These are phyloP conservation scores for Mesoligia furuncula DNA, from an alignment of 2,888 invertebrate species.

Conservation along the genomic window DNA sequence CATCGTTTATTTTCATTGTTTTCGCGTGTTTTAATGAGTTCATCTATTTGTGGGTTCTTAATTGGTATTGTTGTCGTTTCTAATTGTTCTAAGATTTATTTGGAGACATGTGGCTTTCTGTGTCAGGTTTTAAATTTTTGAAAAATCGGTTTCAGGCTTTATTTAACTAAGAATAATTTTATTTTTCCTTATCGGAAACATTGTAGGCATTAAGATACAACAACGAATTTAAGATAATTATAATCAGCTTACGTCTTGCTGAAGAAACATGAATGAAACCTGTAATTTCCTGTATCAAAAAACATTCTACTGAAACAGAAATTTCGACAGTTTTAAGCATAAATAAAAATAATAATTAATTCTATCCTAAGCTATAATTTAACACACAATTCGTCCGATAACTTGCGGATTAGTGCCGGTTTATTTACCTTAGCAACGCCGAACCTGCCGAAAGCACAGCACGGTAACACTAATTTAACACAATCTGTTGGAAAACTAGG, in stretches of 20 bases:
- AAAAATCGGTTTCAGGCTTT: not conserved
- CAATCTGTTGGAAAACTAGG: slow-evolving; percentile 54
- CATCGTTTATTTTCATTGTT: slow-evolving; percentile 40
- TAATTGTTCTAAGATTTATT: slow-evolving; percentile 2
- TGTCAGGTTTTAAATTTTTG: not conserved
- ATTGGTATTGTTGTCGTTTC: slow-evolving; percentile 7
- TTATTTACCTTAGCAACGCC: slow-evolving; percentile 62
- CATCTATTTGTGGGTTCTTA: slow-evolving; percentile 8
- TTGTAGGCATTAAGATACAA: not conserved
- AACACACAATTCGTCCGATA: slow-evolving; percentile 31
- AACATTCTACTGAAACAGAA: not conserved
- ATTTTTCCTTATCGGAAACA: not conserved
- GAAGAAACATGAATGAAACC: slow-evolving; percentile 27
- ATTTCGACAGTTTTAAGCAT: slow-evolving; percentile 10
- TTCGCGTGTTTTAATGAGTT: slow-evolving; percentile 37
- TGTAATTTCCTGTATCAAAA: not conserved
- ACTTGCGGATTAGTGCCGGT: slow-evolving; percentile 44
- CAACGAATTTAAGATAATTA: not conserved
- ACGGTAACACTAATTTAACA: slow-evolving; percentile 59
- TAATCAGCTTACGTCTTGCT: not conserved
- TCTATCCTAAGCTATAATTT: slow-evolving; percentile 32
- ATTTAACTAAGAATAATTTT: no score
- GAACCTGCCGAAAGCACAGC: slow-evolving; percentile 55
- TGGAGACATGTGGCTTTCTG: not conserved
- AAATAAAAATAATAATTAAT: slow-evolving; percentile 24